Conservation (phyloP, 2,113 vertebrate genomes). For the cat (Felis catus) region F.catus_Fca126_mat1.0 CM031417.1:41443501-41444000, state of each 20-base stretch:
- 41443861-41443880: too few species aligned
- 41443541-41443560: background rate
- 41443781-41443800: background rate
- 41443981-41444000: too few species aligned
- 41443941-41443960: too few species aligned
- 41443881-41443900: too few species aligned
- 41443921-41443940: too few species aligned
- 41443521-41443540: slow-evolving; percentile 14
- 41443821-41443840: too few species aligned
- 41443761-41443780: background rate
- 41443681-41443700: slow-evolving; percentile 22
- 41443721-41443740: too few species aligned
- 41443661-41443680: background rate
- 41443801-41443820: too few species aligned
- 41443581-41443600: background rate
- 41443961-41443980: too few species aligned
- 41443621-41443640: background rate
- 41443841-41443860: too few species aligned
- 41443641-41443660: background rate
- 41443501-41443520: background rate
- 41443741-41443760: too few species aligned
- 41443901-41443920: too few species aligned
- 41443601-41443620: background rate
- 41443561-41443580: background rate
- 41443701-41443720: background rate